phyloP scores from a whole-genome alignment of 2,113 vertebrate genomes.

The Epinephelus moara region DNA sequence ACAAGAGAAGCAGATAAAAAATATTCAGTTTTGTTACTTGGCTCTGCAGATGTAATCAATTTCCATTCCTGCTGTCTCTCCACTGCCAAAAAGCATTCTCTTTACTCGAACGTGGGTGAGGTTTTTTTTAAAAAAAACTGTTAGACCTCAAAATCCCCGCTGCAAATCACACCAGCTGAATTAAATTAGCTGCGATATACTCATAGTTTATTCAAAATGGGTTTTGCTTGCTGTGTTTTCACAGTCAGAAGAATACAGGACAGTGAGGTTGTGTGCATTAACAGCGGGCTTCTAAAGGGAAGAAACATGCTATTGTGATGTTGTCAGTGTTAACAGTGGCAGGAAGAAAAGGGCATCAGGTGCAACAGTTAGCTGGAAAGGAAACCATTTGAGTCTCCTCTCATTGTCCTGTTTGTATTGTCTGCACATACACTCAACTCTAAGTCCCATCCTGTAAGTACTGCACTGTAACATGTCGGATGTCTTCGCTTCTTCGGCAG shows the following conservation, averaged over 20 bases:
- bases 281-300: neutral
- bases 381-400: constrained; percentile 42
- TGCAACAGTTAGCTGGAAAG: constrained; percentile 23
- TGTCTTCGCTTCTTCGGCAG: constrained; percentile 21
- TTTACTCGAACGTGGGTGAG: constrained; percentile 46
- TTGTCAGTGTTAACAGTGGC: constrained; percentile 17
- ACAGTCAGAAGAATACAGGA: constrained; percentile 17
- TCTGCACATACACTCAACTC: neutral
- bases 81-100: constrained; percentile 52
- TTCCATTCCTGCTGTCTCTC: constrained; percentile 29
- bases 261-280: constrained; percentile 33
- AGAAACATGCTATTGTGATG: constrained; percentile 14
- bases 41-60: constrained; percentile 62
- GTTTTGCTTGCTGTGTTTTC: constrained; percentile 40
- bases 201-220: constrained; percentile 37
- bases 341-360: constrained; percentile 65
- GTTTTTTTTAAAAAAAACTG: constrained; percentile 11
- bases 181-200: constrained; percentile 50
- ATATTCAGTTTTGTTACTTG: constrained; percentile 38
- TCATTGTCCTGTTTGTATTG: constrained; percentile 18
- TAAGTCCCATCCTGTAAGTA: constrained; percentile 19
- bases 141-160: constrained; percentile 22
- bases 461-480: neutral
- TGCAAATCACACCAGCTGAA: constrained; percentile 51
- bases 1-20: constrained; percentile 29